These are phyloP conservation scores for Ormyrus nitidulus DNA, from an alignment of 2,888 invertebrate genomes.

Conservation along the genomic window DNA sequence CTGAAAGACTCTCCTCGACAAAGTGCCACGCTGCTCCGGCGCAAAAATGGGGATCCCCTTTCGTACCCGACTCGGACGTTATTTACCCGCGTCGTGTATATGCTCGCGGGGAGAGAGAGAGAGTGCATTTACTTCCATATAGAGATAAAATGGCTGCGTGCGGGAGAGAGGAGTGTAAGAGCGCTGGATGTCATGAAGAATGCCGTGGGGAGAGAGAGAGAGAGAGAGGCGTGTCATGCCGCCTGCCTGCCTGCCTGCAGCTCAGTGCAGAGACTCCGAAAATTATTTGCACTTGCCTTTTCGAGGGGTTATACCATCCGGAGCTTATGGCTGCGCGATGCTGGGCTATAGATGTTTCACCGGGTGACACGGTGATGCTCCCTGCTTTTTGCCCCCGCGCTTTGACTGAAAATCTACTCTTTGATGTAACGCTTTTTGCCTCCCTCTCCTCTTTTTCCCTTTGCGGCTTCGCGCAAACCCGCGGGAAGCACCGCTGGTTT, in stretches of 20 bases:
- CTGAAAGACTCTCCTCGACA: no score
- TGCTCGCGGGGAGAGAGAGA: conserved; percentile 24
- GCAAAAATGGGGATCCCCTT: conserved; percentile 33
- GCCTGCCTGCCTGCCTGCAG: neutral
- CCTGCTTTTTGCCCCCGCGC: neutral
- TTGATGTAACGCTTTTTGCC: neutral
- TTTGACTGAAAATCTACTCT: neutral
- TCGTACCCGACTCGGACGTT: conserved; percentile 17
- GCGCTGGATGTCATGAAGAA: conserved; percentile 50
- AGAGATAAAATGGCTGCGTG: no score
- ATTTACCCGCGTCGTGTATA: conserved; percentile 14
- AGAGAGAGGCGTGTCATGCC: conserved; percentile 1
- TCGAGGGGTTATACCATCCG: conserved; percentile 6
- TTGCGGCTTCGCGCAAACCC: no score
- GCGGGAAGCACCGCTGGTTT: no score
- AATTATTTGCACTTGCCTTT: conserved; percentile 46
- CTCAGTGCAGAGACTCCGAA: conserved; percentile 35
- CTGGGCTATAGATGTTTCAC: conserved; percentile 1
- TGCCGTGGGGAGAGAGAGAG: conserved; percentile 48
- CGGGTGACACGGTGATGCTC: conserved; percentile 9
- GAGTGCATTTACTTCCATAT: neutral
- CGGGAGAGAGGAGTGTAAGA: no score
- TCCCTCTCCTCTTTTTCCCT: conserved; percentile 1
- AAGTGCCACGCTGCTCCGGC: no score
- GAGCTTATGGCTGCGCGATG: neutral